Percentiles rank a stretch among this genome's conserved stretches.
Conservation (phyloP, 1,140 invertebrate genomes). For the Drosophila watanabei region DNA sequence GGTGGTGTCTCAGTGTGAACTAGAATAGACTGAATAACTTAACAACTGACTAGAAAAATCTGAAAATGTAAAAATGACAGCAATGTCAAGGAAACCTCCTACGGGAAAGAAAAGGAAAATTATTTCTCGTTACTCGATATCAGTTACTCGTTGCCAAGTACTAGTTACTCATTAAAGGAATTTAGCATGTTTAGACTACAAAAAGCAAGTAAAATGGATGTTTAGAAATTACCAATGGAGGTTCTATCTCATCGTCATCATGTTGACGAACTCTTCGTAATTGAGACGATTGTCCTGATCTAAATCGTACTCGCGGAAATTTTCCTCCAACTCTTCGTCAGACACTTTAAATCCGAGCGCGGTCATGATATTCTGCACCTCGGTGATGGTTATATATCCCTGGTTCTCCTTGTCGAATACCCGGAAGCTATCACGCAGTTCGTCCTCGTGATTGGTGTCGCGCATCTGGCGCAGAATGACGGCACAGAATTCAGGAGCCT, state of each 20-base stretch:
- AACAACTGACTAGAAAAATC: background rate
- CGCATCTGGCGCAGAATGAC: conserved; percentile 30
- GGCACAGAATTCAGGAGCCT: conserved; percentile 22
- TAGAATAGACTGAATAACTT: no score
- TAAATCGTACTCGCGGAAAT: conserved; percentile 91
- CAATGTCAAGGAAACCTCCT: background rate
- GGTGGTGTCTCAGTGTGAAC: no score
- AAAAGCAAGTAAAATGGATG: background rate
- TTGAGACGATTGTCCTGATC: conserved; percentile 95
- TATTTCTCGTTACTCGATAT: no score
- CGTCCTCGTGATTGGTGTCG: conserved; percentile 16
- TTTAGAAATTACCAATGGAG: background rate
- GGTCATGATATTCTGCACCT: conserved; percentile 91
- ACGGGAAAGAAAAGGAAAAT: background rate
- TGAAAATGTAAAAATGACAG: background rate
- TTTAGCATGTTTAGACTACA: no score
- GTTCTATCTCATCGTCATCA: conserved; percentile 56
- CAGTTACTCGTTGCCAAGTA: no score
- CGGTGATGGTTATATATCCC: conserved; percentile 35
- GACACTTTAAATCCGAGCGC: conserved; percentile 29
- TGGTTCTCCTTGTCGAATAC: conserved; percentile 50
- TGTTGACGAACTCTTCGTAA: conserved; percentile 88
- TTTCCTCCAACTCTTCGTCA: conserved; percentile 54
- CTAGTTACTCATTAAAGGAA: background rate
- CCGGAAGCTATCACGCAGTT: conserved; percentile 47